Base-by-base conservation (phyloP, 1,140 invertebrate species). In the Drosophila repletoides region DNA sequence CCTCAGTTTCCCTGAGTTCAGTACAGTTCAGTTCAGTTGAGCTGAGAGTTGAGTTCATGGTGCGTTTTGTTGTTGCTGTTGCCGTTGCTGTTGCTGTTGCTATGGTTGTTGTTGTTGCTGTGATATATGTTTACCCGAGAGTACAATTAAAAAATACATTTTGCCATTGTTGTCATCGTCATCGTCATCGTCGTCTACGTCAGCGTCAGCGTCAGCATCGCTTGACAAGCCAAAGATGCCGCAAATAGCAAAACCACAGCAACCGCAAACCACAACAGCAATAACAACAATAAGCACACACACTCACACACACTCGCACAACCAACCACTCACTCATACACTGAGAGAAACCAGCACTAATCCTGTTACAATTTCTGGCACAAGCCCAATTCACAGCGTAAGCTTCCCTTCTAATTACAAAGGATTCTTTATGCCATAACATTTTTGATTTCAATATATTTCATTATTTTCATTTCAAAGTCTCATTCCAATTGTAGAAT, bases 81-180 rank as follows among this genome's bases (percentile, higher is more conserved):
- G 15, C 26, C 6, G 12, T n/a, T 60, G 33, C 17, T 38, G 9
- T 31, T 51, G 7, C 26, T 49, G 22, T 7, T 28, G 24, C 17
- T 19, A 26, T 9, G 12, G 21, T 10, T 29, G 24, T 22, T 33
- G 34, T 5, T 68, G 53, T 45, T 69, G 68, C 64, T 73, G 55
- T 83, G 76, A 83, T 83, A 81, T 81, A 77, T 83, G 79, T 83
- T 83, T 83, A 83, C 79, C 76, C 79, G 73, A 65, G 80, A 84
- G 80, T 65, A 84, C 80, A 84, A 84, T 84, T 84, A 84, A 84
- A 84, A 84, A 84, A 84, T 83, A 83, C 61, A 83, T 83, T 79
- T 83, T 66, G 67, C 79, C 36, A 83, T 83, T 83, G 79, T 83
- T 84, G 56, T 67, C 69, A 59, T 63, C 64, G 77, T 83, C 72